phyloP scores from a whole-genome alignment of 2,888 invertebrate genomes.

The Lucinisca nassula region DNA sequence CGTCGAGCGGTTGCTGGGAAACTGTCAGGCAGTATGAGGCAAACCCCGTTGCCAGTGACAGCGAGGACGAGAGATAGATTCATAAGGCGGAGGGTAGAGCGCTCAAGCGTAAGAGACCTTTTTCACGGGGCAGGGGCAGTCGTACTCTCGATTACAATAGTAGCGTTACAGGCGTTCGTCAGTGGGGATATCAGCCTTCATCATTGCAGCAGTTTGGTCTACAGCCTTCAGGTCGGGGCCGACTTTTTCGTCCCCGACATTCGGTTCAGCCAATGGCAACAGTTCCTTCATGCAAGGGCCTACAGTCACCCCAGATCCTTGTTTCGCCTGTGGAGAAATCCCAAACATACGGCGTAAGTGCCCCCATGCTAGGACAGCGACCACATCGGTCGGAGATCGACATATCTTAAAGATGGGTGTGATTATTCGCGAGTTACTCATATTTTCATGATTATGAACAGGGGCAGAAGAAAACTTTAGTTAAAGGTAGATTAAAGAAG shows the following conservation, averaged over 20 bases:
- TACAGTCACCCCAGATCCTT: slow-evolving; percentile 34
- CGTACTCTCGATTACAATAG: not conserved
- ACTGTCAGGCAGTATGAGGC: slow-evolving; percentile 55
- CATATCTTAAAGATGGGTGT: not conserved
- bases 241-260: no score
- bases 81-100: slow-evolving; percentile 53
- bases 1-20: slow-evolving; percentile 56
- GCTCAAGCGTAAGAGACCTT: slow-evolving; percentile 13
- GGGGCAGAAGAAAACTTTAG: not conserved
- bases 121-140: not conserved
- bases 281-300: not conserved
- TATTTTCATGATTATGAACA: not conserved
- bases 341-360: slow-evolving; percentile 38
- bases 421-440: not conserved
- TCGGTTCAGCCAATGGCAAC: no score
- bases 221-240: no score
- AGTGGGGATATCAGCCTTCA: not conserved
- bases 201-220: not conserved
- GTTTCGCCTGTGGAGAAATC: slow-evolving; percentile 42
- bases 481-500: no score
- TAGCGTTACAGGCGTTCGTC: not conserved
- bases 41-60: no score
- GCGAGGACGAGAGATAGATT: slow-evolving; percentile 58
- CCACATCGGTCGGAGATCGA: not conserved
- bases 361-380: slow-evolving; percentile 15